These are phyloP conservation scores for Drosophila murphyi DNA, from an alignment of 1,140 invertebrate species.

Conservation along the genomic window DNA sequence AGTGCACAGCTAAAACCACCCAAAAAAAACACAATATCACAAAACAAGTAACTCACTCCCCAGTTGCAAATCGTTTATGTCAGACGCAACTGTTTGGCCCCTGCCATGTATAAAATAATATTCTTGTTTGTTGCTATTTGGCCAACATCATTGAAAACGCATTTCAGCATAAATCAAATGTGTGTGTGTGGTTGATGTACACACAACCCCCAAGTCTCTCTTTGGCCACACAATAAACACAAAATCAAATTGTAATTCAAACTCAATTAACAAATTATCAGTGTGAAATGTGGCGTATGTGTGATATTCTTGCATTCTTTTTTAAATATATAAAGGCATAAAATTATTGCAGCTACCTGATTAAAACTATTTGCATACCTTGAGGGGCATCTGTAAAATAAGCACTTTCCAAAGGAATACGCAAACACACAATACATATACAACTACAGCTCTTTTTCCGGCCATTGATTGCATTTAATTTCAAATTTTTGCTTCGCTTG, in stretches of 20 bases:
- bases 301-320: slow-evolving; percentile 20
- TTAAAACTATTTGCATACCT: slow-evolving; percentile 29
- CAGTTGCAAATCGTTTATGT: too few relatives aligned
- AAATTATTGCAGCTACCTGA: not conserved
- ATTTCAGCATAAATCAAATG: slow-evolving; percentile 61
- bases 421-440: not conserved
- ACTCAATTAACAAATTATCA: slow-evolving; percentile 57
- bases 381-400: slow-evolving; percentile 7
- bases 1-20: slow-evolving; percentile 44
- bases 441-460: not conserved
- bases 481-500: slow-evolving; percentile 12
- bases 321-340: not conserved
- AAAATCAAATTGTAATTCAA: slow-evolving; percentile 57
- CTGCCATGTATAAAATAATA: not conserved
- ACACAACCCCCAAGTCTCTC: not conserved
- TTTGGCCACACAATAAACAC: slow-evolving; percentile 27
- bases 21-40: not conserved
- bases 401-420: slow-evolving; percentile 22
- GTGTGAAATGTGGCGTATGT: slow-evolving; percentile 24
- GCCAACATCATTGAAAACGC: slow-evolving; percentile 56
- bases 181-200: slow-evolving; percentile 25
- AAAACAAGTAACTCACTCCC: slow-evolving; percentile 49
- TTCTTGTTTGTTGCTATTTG: slow-evolving; percentile 25
- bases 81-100: slow-evolving; percentile 33
- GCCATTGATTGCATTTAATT: slow-evolving; percentile 21